Conservation (phyloP, 2,113 vertebrate genomes). For the Odobenus rosmarus region DNA sequence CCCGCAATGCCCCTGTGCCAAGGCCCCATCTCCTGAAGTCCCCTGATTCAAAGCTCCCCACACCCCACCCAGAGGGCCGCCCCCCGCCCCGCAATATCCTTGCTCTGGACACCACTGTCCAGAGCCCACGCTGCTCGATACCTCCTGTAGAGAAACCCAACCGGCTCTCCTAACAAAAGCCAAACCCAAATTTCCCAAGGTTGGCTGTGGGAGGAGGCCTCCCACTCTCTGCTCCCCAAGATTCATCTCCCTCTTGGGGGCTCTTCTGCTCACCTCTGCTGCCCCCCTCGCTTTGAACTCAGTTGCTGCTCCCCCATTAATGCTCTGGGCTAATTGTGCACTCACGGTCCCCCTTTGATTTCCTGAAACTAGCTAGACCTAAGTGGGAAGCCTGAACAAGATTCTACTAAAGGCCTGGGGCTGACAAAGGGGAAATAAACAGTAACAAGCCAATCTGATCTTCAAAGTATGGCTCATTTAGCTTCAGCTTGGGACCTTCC, state of each 20-base stretch:
- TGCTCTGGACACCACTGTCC: neutral
- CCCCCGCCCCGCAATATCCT: neutral
- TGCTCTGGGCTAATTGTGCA: neutral
- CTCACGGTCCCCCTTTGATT: neutral
- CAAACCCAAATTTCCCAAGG: neutral
- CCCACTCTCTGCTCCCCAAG: neutral
- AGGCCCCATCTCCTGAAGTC: neutral
- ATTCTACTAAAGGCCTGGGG: neutral
- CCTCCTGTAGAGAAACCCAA: neutral
- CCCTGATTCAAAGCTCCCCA: neutral
- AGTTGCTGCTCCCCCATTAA: neutral
- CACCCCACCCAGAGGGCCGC: too few relatives aligned
- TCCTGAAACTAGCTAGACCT: neutral
- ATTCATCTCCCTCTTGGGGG: neutral
- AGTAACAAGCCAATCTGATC: neutral
- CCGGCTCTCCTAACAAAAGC: neutral
- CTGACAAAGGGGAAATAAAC: neutral
- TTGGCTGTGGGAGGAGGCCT: neutral
- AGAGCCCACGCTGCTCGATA: too few relatives aligned
- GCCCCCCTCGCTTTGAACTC: neutral
- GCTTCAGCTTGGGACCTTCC: neutral
- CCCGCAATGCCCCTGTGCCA: neutral
- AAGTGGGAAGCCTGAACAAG: neutral
- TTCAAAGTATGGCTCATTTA: neutral
- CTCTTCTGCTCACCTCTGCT: neutral